Evolutionary conservation across 2,888 invertebrate species (phyloP).

Genomic region (Trilocha varians): DNA sequence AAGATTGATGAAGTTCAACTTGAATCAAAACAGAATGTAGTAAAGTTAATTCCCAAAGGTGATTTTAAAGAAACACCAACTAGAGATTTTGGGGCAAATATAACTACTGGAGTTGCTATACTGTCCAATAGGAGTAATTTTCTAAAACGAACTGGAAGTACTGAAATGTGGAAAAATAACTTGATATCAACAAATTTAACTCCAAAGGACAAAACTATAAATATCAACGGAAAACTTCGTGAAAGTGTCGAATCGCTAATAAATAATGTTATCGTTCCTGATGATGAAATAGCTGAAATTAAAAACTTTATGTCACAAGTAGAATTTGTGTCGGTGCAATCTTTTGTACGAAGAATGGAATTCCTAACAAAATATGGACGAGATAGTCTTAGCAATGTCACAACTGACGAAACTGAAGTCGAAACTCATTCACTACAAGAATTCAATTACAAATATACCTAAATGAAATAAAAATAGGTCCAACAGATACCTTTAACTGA

Average conservation of each 20-base stretch:
- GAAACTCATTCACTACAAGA: conserved; percentile 10
- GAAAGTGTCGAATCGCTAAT: conserved; percentile 17
- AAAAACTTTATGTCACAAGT: conserved; percentile 6
- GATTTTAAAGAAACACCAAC: conserved; percentile 4
- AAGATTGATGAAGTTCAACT: neutral
- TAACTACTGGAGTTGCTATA: neutral
- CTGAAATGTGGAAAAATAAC: neutral
- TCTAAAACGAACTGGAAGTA: neutral
- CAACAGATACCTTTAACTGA: neutral
- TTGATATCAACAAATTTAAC: conserved; percentile 2
- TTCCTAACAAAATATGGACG: conserved; percentile 8
- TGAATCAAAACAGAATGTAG: neutral
- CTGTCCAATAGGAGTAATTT: neutral
- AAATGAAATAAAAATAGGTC: neutral
- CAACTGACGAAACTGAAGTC: conserved; percentile 19
- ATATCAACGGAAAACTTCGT: conserved; percentile 8
- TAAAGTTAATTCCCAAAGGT: neutral
- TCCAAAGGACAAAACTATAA: neutral
- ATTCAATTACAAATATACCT: neutral
- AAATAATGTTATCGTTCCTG: conserved; percentile 18
- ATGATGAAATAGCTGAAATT: conserved; percentile 3
- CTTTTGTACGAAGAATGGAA: conserved; percentile 18
- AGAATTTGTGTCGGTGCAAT: conserved; percentile 19
- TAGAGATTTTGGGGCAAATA: neutral
- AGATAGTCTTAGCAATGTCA: conserved; percentile 11